Percentiles rank a stretch among this genome's conserved stretches.
Conservation (phyloP, 2,797 vertebrate genomes). For the Sphenodon punctatus region DNA sequence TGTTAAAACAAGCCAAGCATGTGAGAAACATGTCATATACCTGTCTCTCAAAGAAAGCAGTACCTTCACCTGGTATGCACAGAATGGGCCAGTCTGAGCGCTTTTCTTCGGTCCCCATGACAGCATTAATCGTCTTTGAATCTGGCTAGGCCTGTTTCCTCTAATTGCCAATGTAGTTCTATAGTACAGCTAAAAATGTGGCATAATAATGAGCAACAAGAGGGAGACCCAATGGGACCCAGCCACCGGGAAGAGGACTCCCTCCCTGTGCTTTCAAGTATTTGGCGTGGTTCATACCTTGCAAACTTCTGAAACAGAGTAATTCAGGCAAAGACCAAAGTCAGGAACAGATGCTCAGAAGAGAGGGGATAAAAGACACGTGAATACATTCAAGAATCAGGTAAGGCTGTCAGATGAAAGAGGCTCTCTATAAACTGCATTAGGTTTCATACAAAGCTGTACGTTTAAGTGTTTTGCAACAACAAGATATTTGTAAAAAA, state of each 20-base stretch:
- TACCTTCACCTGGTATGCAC: background rate
- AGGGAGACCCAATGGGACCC: background rate
- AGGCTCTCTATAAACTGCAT: background rate
- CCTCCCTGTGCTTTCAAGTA: background rate
- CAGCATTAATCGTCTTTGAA: accelerated
- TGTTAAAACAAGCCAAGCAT: conserved; percentile 22
- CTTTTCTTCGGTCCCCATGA: background rate
- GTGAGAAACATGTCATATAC: conserved; percentile 1
- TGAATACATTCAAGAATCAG: background rate
- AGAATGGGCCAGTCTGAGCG: background rate
- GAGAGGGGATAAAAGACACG: conserved; percentile 5
- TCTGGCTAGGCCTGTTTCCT: background rate
- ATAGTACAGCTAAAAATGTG: background rate
- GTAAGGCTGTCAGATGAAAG: background rate
- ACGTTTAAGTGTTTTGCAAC: background rate
- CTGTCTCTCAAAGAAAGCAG: background rate
- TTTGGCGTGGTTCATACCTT: background rate
- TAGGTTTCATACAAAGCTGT: background rate
- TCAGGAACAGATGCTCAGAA: background rate
- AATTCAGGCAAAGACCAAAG: conserved; percentile 10
- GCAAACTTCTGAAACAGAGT: conserved; percentile 1
- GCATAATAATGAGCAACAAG: background rate
- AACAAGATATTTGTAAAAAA: background rate
- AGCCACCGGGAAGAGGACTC: background rate
- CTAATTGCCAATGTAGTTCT: background rate